Evolutionary conservation across 2,888 invertebrate species (phyloP), one percentile per base, ranked within the genome.

Genomic region (Caenorhabditis imperialis): DNA sequence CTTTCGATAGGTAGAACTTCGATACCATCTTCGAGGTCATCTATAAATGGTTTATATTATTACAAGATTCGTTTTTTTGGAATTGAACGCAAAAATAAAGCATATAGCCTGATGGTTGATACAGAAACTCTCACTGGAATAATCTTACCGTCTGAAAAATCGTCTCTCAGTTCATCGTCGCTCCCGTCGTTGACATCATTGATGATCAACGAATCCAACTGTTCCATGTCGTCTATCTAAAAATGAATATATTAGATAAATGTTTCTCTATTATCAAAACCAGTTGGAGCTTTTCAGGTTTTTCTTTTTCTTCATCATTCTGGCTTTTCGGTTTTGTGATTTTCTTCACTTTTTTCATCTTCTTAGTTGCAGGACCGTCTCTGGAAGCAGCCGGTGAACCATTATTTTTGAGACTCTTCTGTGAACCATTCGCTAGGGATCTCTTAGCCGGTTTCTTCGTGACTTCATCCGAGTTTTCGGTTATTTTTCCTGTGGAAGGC

Each of bases 1-100:
- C 77, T 79, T 60, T 83, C 83, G 51, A 85, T 81, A 12, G 80
- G 77, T 20, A 84, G 60, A 23, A 63, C 62, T n/a, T 75, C 74
- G n/a, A 53, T 74, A 8, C 62, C 74, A 6, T 60, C 77, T 12
- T 73, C 69, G 20, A 65, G 58, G 35, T 53, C 37, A 45, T 50
- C 40, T 50, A 54, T 57, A 18, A 33, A n/a, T n/a, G n/a, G n/a
- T n/a, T n/a, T n/a, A n/a, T n/a, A n/a, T n/a, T n/a, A n/a, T n/a
- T n/a, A n/a, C n/a, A n/a, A n/a, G n/a, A n/a, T n/a, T n/a, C n/a
- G n/a, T n/a, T n/a, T n/a, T n/a, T n/a, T n/a, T n/a, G n/a, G n/a
- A n/a, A n/a, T n/a, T n/a, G n/a, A n/a, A n/a, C n/a, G n/a, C n/a
- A n/a, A n/a, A n/a, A n/a, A n/a, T n/a, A n/a, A n/a, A n/a, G n/a